Base-by-base conservation (phyloP, 2,888 invertebrate genomes). In the Eutolmus rufibarbis region DNA sequence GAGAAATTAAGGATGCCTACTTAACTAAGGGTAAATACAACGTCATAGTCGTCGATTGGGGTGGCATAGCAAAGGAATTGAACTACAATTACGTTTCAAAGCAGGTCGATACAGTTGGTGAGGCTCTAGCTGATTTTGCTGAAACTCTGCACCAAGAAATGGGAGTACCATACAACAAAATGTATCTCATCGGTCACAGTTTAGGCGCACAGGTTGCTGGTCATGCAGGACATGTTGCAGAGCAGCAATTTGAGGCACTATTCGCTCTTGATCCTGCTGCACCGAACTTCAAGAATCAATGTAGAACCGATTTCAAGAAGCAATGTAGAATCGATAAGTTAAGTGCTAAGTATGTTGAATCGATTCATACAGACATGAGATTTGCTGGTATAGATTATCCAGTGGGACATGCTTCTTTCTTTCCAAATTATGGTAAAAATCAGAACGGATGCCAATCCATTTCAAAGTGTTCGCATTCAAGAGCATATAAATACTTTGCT, bases 1-100 rank as follows among this genome's bases (percentile, higher is more conserved):
- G 28, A 5, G 7, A 46, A 9, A 88, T 89, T 8, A 86, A 87
- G 28, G 79, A 74, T 31, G 94, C 94, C 0, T 94, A 94, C 88
- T 91, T 94, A 16, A 93, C 93, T 88, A 92, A 93, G 9, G 94
- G 93, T 82, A 93, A 94, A 88, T 90, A 94, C 79, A 94, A 94
- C 89, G 94, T 94, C 74, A 93, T 94, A 79, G 93, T 94, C 0
- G 93, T 94, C n/a, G 94, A 94, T 89, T 94, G 94, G 94, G 93
- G 93, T 7, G 46, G 57, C 28, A 37, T 84, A 37, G 57, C 82
- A 16, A 37, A 37, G 19, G 82, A 84, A 8, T 16, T 40, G n/a
- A 84, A 84, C 37, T 84, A 84, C 19, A 37, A 56, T 84, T n/a
- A 37, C n/a, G 66, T 57, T 16, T 84, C 82, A 37, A 14, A 66